Evolutionary conservation across 1,140 invertebrate genomes (phyloP).

Genomic region (Coenobita brevimanus): DNA sequence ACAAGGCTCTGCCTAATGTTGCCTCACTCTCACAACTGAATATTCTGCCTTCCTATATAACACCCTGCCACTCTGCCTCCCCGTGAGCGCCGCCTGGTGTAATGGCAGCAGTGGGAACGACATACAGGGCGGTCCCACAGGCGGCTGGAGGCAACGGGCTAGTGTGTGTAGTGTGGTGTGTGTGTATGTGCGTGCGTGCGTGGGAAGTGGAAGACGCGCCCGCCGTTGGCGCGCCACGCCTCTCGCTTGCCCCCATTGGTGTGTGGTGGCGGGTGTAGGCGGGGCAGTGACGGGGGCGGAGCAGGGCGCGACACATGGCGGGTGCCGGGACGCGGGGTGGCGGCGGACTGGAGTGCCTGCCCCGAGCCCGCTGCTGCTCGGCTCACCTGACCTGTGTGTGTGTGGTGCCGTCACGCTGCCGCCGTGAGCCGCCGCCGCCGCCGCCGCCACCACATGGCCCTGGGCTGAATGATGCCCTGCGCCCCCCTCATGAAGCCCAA

Average conservation of each 20-base stretch:
- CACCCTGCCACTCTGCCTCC: neutral
- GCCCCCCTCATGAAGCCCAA: conserved; percentile 93
- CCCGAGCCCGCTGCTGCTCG: conserved; percentile 47
- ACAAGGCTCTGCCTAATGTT: too few species aligned
- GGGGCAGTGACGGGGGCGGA: conserved; percentile 20
- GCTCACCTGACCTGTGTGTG: conserved; percentile 55
- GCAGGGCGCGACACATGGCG: conserved; percentile 39
- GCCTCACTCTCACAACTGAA: too few species aligned
- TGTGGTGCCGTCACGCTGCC: conserved; percentile 39
- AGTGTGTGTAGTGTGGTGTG: neutral
- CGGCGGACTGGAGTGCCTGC: conserved; percentile 42
- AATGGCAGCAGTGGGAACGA: neutral
- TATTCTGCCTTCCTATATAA: conserved; percentile 5
- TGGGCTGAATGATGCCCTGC: conserved; percentile 86
- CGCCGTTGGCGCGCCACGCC: conserved; percentile 36
- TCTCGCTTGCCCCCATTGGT: conserved; percentile 3
- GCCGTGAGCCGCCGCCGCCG: neutral
- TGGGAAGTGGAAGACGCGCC: conserved; percentile 16
- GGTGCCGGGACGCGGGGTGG: conserved; percentile 28
- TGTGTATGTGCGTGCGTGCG: conserved; percentile 26
- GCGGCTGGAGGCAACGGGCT: neutral
- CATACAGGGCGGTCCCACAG: too few species aligned
- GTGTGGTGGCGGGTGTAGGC: neutral
- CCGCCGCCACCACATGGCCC: conserved; percentile 48
- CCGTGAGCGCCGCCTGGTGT: neutral